Evolutionary conservation across 2,113 vertebrate genomes (phyloP), one percentile per base, ranked within the genome.

Genomic region (Osmerus eperlanus): DNA sequence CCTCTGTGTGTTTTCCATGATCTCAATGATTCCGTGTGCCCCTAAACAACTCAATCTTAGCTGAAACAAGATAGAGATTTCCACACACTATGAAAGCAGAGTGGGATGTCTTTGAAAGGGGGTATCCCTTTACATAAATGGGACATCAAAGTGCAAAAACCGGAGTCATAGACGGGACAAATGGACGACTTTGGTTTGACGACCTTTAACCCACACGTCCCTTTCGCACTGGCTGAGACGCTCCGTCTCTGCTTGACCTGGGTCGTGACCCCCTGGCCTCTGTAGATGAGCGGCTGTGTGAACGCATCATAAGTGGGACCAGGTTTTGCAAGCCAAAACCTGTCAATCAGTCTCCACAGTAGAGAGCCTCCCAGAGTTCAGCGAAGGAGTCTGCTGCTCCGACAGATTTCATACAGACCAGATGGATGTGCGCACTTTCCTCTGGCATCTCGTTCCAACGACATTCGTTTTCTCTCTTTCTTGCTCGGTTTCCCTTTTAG

Each of bases 301-400:
- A 84, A 79, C 29, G 68, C 69, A 32, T 77, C 65, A 52, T 83
- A 89, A 90, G 78, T 84, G 72, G 75, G 81, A 87, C 82, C 86
- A 88, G 87, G 74, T 84, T 84, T 73, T 19, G 71, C 28, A 3
- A 69, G 58, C 72, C 73, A 68, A 76, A 74, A 74, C 52, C 73
- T 82, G 83, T 89, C 89, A 85, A 65, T 87, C 84, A 73, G 64
- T 84, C 53, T 63, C 54, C 36, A 59, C 58, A 74, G 25, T n/a
- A 67, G 64, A 65, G 72, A 73, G 63, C 58, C 58, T 54, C 51
- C 63, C 62, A 63, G 75, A 74, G 74, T 77, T 63, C 64, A 68
- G 78, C 32, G 47, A 2, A 3, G 59, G 69, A 71, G 72, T 63
- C 13, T 47, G 77, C 25, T 58, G 61, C 72, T 65, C 70, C 76